Conservation (phyloP, 2,888 invertebrate genomes). For the Pemphredon lugubris region DNA sequence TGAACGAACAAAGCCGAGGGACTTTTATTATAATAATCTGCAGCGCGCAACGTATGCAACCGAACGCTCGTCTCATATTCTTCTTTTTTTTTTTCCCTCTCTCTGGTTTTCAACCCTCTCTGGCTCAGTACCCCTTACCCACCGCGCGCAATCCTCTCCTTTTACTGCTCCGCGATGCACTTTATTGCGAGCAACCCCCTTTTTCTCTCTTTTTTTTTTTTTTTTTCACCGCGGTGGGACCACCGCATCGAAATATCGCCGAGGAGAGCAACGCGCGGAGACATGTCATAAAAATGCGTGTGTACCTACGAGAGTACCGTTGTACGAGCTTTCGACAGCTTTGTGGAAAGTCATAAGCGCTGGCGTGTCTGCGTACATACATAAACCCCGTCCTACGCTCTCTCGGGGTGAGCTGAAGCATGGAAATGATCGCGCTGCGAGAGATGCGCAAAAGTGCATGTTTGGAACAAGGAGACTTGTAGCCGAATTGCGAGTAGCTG, state of each 20-base stretch:
- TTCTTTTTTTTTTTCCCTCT: conserved; percentile 18
- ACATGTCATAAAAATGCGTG: conserved; percentile 45
- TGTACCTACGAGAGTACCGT: conserved; percentile 5
- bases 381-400: background rate
- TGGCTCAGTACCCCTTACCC: conserved; percentile 47
- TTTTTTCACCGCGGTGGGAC: conserved; percentile 39
- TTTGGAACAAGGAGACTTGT: conserved; percentile 6
- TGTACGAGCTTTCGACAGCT: conserved; percentile 42
- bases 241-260: conserved; percentile 47
- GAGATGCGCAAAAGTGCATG: conserved; percentile 33
- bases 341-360: conserved; percentile 41
- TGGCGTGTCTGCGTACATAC: conserved; percentile 16
- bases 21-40: conserved; percentile 75
- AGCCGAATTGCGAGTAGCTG: background rate
- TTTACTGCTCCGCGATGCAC: conserved; percentile 60
- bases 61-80: conserved; percentile 46
- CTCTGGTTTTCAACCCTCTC: conserved; percentile 31
- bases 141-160: conserved; percentile 47
- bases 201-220: conserved; percentile 11
- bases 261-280: conserved; percentile 46
- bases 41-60: conserved; percentile 52
- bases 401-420: conserved; percentile 12
- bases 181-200: conserved; percentile 62
- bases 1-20: conserved; percentile 62
- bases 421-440: conserved; percentile 25